Conservation (phyloP, 2,888 invertebrate species). For the Crioceris asparagi region DNA sequence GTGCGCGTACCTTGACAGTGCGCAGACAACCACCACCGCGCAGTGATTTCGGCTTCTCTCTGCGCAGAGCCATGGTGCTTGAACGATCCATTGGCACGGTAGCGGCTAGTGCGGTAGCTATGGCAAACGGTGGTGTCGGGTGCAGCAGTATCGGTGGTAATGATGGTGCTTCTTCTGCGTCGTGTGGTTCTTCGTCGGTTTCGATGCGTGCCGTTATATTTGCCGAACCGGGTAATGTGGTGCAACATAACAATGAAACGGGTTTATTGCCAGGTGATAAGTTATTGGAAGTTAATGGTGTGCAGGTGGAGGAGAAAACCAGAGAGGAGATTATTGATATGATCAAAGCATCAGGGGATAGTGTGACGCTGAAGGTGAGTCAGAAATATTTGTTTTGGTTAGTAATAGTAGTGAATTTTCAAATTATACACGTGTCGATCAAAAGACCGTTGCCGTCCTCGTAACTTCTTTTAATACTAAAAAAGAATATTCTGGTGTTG, state of each 20-base stretch:
- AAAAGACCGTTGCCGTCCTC: too few species aligned
- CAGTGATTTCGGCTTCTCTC: slow-evolving; percentile 89
- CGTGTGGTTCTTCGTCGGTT: too few species aligned
- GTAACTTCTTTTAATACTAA: too few species aligned
- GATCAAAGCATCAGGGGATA: slow-evolving; percentile 75
- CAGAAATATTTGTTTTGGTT: too few species aligned
- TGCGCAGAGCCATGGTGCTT: slow-evolving; percentile 77
- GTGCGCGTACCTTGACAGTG: slow-evolving; percentile 64
- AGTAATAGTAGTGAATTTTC: too few species aligned
- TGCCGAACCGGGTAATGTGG: slow-evolving; percentile 78
- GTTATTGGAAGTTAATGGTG: slow-evolving; percentile 81
- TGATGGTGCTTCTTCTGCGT: slow-evolving; percentile 30
- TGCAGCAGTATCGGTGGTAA: slow-evolving; percentile 3
- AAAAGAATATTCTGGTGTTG: too few species aligned
- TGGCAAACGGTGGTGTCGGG: too few species aligned
- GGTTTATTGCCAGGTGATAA: slow-evolving; percentile 92
- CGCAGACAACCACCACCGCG: slow-evolving; percentile 71
- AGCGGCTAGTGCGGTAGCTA: too few species aligned
- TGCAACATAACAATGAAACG: slow-evolving; percentile 57
- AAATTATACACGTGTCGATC: too few species aligned
- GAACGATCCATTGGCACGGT: slow-evolving; percentile 42
- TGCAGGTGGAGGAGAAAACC: slow-evolving; percentile 71
- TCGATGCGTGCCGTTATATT: slow-evolving; percentile 69
- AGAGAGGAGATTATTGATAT: slow-evolving; percentile 90
- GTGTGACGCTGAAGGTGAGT: slow-evolving; percentile 74